Percentiles rank a stretch among this genome's conserved stretches.
Evolutionary conservation across 2,797 vertebrate genomes (phyloP).

Genomic region (Eidolon dupreanum): DNA sequence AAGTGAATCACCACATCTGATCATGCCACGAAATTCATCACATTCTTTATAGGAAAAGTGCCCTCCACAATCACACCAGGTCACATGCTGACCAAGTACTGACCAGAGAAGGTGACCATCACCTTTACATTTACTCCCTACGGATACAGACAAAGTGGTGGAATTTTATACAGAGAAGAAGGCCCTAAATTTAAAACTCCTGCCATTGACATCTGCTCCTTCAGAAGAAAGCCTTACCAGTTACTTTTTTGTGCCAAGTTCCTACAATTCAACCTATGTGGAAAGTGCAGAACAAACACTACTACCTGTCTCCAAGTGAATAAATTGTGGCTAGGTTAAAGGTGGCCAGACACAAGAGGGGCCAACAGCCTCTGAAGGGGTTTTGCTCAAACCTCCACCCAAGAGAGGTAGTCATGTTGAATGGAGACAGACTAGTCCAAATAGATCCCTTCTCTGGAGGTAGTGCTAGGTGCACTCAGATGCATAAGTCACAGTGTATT

Average conservation of each 20-base stretch:
- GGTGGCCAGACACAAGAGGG: background rate
- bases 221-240: background rate
- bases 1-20: background rate
- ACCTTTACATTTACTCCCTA: background rate
- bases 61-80: background rate
- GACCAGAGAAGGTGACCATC: background rate
- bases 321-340: background rate
- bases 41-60: background rate
- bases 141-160: background rate
- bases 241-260: background rate
- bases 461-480: background rate
- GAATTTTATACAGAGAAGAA: background rate
- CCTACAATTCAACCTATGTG: background rate
- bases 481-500: background rate
- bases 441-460: background rate
- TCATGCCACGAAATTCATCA: background rate
- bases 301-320: background rate
- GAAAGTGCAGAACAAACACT: background rate
- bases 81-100: background rate
- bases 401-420: background rate
- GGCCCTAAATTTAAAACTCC: background rate
- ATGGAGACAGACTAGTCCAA: background rate
- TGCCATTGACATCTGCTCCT: background rate
- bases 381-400: background rate
- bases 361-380: background rate